These are phyloP conservation scores for Ceramica pisi DNA, from an alignment of 2,888 invertebrate genomes.

Conservation along the genomic window DNA sequence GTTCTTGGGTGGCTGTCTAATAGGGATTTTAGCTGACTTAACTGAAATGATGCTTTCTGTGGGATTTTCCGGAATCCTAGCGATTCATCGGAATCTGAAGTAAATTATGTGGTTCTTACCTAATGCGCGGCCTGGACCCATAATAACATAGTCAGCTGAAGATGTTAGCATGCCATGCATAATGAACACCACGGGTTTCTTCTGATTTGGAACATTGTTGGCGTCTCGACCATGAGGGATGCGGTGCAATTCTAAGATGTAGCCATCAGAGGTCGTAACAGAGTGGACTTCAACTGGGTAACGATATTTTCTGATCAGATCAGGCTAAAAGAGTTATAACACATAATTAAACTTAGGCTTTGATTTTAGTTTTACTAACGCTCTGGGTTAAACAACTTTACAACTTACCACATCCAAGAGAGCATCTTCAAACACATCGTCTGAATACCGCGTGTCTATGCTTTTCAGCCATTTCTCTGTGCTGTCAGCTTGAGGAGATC, in stretches of 20 bases:
- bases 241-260: conserved; percentile 94
- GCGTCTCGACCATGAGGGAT: conserved; percentile 91
- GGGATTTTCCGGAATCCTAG: background rate
- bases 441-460: conserved; percentile 71
- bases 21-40: background rate
- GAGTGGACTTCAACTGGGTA: conserved; percentile 92
- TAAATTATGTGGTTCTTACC: conserved; percentile 81
- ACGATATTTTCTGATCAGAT: conserved; percentile 91
- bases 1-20: background rate
- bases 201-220: conserved; percentile 79
- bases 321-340: conserved; percentile 57
- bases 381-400: background rate
- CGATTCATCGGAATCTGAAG: background rate
- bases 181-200: conserved; percentile 91
- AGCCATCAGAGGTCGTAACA: conserved; percentile 94
- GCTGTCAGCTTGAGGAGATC: conserved; percentile 75
- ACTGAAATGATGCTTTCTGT: background rate
- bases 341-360: background rate
- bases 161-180: conserved; percentile 94
- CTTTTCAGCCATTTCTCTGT: conserved; percentile 70
- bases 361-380: background rate
- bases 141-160: conserved; percentile 94
- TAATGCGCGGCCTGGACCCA: conserved; percentile 93
- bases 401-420: conserved; percentile 81
- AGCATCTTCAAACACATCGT: conserved; percentile 82